These are phyloP conservation scores for Pseudochaenichthys georgianus DNA, from an alignment of 2,797 vertebrate species.

Conservation along the genomic window DNA sequence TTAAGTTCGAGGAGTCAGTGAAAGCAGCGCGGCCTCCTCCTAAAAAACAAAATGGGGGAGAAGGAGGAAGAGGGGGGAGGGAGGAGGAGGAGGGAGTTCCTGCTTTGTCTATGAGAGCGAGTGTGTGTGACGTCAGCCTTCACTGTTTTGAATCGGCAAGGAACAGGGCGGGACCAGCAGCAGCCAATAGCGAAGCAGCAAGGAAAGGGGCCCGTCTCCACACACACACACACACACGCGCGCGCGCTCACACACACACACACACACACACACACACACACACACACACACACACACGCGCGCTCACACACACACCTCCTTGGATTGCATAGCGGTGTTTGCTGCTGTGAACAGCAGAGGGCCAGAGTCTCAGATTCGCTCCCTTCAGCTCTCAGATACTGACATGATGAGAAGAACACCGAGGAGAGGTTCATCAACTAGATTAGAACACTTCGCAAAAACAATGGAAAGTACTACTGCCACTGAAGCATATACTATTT, in stretches of 20 bases:
- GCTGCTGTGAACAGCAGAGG: constrained; percentile 70
- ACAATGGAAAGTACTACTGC: neutral
- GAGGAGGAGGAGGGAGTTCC: constrained; percentile 51
- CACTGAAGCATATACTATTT: neutral
- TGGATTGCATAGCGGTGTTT: constrained; percentile 24
- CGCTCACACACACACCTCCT: constrained; percentile 3
- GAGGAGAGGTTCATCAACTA: neutral
- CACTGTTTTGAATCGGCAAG: constrained; percentile 67
- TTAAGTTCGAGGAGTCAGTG: constrained; percentile 11
- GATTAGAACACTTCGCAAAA: neutral
- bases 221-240: constrained; percentile 14
- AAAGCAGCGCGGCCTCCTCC: constrained; percentile 32
- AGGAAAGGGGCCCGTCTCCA: constrained; percentile 69
- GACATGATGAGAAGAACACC: neutral
- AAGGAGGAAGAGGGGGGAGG: constrained; percentile 41
- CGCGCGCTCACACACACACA: no score
- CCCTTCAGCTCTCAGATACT: neutral
- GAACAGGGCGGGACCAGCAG: constrained; percentile 59
- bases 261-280: constrained; percentile 16
- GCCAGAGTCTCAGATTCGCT: constrained; percentile 41
- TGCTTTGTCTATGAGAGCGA: constrained; percentile 64
- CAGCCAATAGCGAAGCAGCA: constrained; percentile 65
- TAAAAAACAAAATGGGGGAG: constrained; percentile 69
- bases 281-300: constrained; percentile 2
- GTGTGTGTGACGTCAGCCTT: constrained; percentile 64